Evolutionary conservation across 1,140 invertebrate species (phyloP), one percentile per base, ranked within the genome.

Genomic region (Olivierus martensii): DNA sequence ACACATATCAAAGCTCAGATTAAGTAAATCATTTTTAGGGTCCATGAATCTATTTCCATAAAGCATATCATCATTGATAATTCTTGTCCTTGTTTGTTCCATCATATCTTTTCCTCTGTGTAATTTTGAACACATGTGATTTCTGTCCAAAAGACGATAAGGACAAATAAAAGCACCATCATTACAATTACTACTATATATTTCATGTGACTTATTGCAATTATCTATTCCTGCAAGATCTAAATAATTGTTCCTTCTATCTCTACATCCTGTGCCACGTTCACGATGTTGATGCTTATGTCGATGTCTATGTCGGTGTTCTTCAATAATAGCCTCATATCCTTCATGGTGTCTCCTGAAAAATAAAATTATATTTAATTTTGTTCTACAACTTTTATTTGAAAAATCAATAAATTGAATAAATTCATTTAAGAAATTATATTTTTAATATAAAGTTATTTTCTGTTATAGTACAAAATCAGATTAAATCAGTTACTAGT

Each of bases 261-360:
- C 68, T 48, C 65, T 62, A 49, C 65, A 65, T 57, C 69, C 68
- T 39, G 63, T 63, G 2, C 62, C 49, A 19, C 53, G 46, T 2
- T 59, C 55, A n/a, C 53, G 19, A 6, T n/a, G 34, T 43, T 53
- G 43, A 19, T 53, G 49, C 52, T 60, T 22, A 34, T 49, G 53
- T 28, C 28, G 28, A 9, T 28, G 28, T 46, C 58, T 28, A 2
- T 51, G 56, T 5, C 15, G 5, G 35, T 60, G 77, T 66, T 79
- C 75, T 74, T 84, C 79, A 77, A 83, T 82, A 78, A 49, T 28
- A 36, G 61, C 60, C 18, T 58, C 55, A 34, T 52, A 48, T 5
- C 60, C 62, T 37, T 68, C 67, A 63, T 61, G 63, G 37, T 64
- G 62, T 52, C 66, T 64, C 38, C 66, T 69, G 60, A 17, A 62